Evolutionary conservation across 2,113 vertebrate species (phyloP).

Genomic region (Piprites chloris): DNA sequence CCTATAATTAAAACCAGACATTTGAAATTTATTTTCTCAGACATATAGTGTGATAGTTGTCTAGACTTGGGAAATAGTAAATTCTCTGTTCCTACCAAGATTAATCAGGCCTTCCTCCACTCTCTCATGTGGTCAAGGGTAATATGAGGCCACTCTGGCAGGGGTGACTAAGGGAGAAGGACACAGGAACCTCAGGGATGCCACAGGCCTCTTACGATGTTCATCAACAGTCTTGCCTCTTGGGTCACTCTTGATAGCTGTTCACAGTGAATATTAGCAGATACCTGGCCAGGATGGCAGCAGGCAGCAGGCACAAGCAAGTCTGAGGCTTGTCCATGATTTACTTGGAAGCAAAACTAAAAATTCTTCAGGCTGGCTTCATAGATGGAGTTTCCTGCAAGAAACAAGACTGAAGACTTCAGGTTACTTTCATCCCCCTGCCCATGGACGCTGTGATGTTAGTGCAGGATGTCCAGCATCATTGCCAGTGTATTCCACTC

Average conservation of each 20-base stretch:
- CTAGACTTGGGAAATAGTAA: not conserved
- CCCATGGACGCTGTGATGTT: not conserved
- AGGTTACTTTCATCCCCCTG: not conserved
- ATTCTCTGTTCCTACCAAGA: not conserved
- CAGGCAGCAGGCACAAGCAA: not conserved
- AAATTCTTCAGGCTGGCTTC: not conserved
- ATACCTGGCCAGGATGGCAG: not conserved
- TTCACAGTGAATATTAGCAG: fast-evolving
- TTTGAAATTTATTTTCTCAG: not conserved
- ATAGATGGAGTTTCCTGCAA: not conserved
- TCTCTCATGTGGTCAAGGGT: not conserved
- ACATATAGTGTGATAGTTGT: too few species aligned
- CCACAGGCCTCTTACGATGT: fast-evolving
- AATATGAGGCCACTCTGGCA: not conserved
- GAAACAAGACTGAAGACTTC: not conserved
- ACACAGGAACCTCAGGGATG: fast-evolving
- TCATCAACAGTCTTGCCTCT: too few species aligned
- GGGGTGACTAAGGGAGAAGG: too few species aligned
- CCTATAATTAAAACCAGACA: too few species aligned
- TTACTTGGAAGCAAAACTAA: fast-evolving
- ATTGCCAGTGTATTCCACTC: fast-evolving
- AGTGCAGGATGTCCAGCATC: too few species aligned
- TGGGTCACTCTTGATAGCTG: fast-evolving
- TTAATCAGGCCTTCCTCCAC: not conserved
- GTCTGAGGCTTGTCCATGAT: fast-evolving